Conservation (phyloP, 2,797 vertebrate genomes). For the Scolopax bukidnonensis region DNA sequence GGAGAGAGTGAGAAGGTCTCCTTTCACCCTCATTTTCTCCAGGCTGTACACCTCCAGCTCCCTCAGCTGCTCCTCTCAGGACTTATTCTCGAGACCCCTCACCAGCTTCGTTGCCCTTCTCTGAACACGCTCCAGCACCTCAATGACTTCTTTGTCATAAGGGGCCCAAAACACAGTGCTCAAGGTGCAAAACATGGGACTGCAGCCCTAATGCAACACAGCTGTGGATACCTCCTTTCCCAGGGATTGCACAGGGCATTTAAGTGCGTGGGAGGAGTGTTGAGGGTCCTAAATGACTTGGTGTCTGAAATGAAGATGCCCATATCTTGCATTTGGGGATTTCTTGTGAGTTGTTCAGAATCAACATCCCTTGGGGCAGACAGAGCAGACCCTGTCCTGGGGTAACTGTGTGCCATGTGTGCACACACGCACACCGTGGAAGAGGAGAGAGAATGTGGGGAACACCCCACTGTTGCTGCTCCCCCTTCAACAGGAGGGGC, state of each 20-base stretch:
- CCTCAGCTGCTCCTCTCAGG: too few relatives aligned
- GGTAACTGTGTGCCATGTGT: too few relatives aligned
- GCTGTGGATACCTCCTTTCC: accelerated
- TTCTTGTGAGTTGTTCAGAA: accelerated
- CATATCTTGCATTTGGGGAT: background rate
- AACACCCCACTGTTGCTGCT: background rate
- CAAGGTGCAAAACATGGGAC: background rate
- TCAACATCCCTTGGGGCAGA: accelerated
- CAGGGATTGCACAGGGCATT: background rate
- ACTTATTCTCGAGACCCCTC: too few relatives aligned
- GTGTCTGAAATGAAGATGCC: background rate
- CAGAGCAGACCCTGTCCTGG: background rate
- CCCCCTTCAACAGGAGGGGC: background rate
- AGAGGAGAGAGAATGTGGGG: background rate
- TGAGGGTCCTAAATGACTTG: background rate
- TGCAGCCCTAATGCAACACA: background rate
- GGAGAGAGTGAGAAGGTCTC: too few relatives aligned
- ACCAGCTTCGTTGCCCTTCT: too few relatives aligned
- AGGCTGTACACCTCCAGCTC: too few relatives aligned
- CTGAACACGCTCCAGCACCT: too few relatives aligned
- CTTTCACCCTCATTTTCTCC: too few relatives aligned
- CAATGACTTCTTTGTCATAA: too few relatives aligned
- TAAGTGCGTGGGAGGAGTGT: background rate
- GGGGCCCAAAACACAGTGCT: too few relatives aligned
- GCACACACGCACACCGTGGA: accelerated